Evolutionary conservation across 2,888 invertebrate genomes (phyloP).

Genomic region (Scaptomyza flava): DNA sequence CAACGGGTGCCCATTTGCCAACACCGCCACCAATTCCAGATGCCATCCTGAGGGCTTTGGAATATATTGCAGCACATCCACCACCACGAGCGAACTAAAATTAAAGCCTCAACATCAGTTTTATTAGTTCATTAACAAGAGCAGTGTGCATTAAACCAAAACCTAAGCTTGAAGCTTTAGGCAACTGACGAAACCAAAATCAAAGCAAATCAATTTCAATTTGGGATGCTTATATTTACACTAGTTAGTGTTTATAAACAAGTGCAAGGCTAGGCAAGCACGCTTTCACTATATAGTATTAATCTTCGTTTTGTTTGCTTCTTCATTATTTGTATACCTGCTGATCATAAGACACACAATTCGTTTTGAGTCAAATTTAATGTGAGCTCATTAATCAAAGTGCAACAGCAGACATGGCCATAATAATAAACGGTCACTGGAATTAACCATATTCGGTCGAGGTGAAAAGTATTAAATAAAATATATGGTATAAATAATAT

Average conservation of each 20-base stretch:
- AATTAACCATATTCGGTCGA: constrained; percentile 53
- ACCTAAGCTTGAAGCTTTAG: constrained; percentile 11
- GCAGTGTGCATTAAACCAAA: constrained; percentile 46
- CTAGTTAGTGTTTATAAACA: neutral
- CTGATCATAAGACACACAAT: constrained; percentile 8
- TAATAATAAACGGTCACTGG: constrained; percentile 49
- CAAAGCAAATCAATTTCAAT: constrained; percentile 1
- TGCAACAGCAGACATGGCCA: constrained; percentile 35
- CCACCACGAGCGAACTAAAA: constrained; percentile 24
- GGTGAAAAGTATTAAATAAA: constrained; percentile 29
- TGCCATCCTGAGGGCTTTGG: constrained; percentile 85
- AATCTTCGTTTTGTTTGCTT: neutral
- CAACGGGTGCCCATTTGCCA: constrained; percentile 83
- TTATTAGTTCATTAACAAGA: constrained; percentile 6
- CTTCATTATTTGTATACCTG: constrained; percentile 14
- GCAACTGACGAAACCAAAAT: constrained; percentile 17
- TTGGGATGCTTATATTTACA: constrained; percentile 1
- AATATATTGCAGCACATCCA: constrained; percentile 84
- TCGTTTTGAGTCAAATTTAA: constrained; percentile 32
- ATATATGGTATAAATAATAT: constrained; percentile 4
- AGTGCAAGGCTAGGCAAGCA: neutral
- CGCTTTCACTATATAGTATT: neutral
- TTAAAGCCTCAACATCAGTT: neutral
- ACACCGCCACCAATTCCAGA: constrained; percentile 86
- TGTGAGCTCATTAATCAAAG: constrained; percentile 60